Conservation (phyloP, 92 coral and sea anemone genomes). For the Phenganax stokvisi region DNA sequence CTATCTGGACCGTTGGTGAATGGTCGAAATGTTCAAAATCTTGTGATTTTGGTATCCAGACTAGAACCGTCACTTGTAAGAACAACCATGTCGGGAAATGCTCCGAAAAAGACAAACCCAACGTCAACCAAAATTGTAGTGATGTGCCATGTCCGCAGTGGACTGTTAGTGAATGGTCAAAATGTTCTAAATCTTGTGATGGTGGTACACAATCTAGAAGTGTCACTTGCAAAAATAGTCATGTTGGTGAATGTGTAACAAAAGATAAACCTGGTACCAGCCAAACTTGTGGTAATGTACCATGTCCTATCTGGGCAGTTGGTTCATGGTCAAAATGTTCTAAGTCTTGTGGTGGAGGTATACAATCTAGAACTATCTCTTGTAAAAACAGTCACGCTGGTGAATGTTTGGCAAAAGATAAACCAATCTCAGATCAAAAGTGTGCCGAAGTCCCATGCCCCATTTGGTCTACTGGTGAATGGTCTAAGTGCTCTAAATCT, state of each 20-base stretch:
- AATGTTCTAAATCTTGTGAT: conserved; percentile 1
- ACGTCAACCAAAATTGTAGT: neutral
- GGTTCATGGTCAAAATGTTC: conserved; percentile 34
- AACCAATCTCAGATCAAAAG: neutral
- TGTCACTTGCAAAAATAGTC: neutral
- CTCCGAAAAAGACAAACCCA: neutral
- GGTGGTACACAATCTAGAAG: neutral
- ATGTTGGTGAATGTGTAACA: neutral
- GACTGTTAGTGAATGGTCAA: conserved; percentile 19
- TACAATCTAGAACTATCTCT: conserved; percentile 26
- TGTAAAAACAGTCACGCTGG: conserved; percentile 36
- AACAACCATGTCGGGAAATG: conserved; percentile 19
- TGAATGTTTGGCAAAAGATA: conserved; percentile 1
- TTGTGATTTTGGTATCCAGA: conserved; percentile 48
- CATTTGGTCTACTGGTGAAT: conserved; percentile 28
- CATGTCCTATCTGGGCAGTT: conserved; percentile 4
- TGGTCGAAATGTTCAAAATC: conserved; percentile 43
- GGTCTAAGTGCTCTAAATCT: conserved; percentile 48
- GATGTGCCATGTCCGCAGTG: conserved; percentile 6
- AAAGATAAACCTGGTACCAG: neutral
- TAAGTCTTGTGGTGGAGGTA: conserved; percentile 49
- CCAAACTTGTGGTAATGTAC: neutral
- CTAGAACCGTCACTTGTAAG: conserved; percentile 36
- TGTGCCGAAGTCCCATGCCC: conserved; percentile 47
- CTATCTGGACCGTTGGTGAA: conserved; percentile 17